These are phyloP conservation scores for Callocephalon fimbriatum DNA, from an alignment of 2,113 vertebrate genomes.

Conservation along the genomic window DNA sequence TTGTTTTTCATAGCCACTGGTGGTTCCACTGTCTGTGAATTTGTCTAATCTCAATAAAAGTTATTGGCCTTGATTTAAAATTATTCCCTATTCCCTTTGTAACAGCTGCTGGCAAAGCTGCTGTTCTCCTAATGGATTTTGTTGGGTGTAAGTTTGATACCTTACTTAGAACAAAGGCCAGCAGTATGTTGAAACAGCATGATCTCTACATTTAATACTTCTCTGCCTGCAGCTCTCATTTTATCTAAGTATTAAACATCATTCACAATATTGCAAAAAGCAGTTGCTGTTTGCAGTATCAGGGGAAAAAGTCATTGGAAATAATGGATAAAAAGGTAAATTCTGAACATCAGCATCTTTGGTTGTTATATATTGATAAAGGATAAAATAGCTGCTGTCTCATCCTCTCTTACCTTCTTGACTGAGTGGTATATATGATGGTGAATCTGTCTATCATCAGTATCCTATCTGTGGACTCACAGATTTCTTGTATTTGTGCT, in stretches of 20 bases:
- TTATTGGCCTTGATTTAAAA: neutral
- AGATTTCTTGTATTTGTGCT: neutral
- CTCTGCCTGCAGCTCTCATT: neutral
- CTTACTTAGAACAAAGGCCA: neutral
- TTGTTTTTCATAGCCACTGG: neutral
- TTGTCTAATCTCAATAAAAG: neutral
- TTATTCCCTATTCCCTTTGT: neutral
- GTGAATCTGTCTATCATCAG: neutral
- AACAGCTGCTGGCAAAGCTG: slow-evolving; percentile 1
- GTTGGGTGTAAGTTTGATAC: neutral
- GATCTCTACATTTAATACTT: neutral
- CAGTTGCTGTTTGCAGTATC: neutral
- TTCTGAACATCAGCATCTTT: neutral
- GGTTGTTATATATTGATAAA: neutral
- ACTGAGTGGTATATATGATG: neutral
- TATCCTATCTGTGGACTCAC: neutral
- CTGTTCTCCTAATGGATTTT: slow-evolving; percentile 12
- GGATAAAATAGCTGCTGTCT: neutral
- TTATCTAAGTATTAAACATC: neutral
- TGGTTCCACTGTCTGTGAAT: neutral
- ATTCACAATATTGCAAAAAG: neutral
- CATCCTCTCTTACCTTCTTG: neutral
- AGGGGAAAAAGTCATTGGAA: neutral
- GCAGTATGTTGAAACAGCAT: neutral
- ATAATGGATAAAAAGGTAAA: neutral